These are phyloP conservation scores for Dryococelus australis DNA, from an alignment of 2,888 invertebrate genomes.

Conservation along the genomic window DNA sequence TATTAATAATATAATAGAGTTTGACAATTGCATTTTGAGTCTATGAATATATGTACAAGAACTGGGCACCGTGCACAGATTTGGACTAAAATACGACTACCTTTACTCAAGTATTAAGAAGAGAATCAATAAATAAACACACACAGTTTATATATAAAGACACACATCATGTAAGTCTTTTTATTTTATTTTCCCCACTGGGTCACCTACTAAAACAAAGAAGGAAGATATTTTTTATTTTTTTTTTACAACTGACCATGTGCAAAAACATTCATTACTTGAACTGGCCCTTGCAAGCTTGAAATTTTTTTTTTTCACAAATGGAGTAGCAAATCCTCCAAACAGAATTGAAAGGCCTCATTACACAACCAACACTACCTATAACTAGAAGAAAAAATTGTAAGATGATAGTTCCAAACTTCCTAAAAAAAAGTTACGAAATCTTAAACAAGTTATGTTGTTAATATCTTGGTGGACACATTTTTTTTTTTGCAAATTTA, in stretches of 20 bases:
- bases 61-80: no score
- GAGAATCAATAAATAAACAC: slow-evolving; percentile 17
- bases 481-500: neutral
- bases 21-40: no score
- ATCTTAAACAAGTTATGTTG: neutral
- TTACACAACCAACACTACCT: slow-evolving; percentile 40
- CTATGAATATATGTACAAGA: no score
- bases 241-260: slow-evolving; percentile 41
- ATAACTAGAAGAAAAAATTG: slow-evolving; percentile 34
- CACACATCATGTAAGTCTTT: slow-evolving; percentile 27
- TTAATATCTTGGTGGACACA: neutral
- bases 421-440: neutral
- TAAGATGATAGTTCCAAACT: slow-evolving; percentile 32
- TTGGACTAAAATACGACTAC: neutral
- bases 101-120: neutral
- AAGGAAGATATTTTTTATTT: slow-evolving; percentile 37
- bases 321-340: neutral
- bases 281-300: slow-evolving; percentile 33
- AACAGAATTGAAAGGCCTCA: slow-evolving; percentile 37
- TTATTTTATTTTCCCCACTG: slow-evolving; percentile 41
- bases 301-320: slow-evolving; percentile 17
- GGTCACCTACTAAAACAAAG: slow-evolving; percentile 43
- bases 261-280: slow-evolving; percentile 39
- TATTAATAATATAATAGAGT: no score
- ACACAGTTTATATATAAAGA: slow-evolving; percentile 29